Conservation (phyloP, 2,797 vertebrate genomes). For the Eulemur mongoz region DNA sequence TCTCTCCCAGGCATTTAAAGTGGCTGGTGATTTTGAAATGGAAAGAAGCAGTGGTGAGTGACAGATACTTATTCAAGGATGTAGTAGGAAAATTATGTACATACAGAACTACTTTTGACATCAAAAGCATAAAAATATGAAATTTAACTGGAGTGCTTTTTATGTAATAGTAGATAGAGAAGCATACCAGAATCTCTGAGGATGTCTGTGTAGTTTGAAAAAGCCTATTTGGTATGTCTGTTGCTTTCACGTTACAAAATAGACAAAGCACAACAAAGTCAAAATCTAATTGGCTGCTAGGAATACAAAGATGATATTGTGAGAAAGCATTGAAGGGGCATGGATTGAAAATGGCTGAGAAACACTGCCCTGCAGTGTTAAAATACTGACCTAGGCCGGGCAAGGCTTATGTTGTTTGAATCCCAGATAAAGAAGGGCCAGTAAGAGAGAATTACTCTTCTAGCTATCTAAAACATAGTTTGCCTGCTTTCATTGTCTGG, state of each 20-base stretch:
- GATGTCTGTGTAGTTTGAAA: background rate
- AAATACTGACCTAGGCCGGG: conserved; percentile 14
- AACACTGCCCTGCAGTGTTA: background rate
- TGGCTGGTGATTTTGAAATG: conserved; percentile 28
- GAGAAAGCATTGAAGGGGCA: background rate
- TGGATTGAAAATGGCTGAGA: conserved; percentile 39
- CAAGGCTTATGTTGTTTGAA: conserved; percentile 44
- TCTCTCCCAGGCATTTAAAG: background rate
- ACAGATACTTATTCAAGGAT: conserved; percentile 24
- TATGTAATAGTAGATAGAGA: background rate
- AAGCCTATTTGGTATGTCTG: background rate
- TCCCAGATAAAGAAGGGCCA: background rate
- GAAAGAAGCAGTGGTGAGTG: conserved; percentile 40
- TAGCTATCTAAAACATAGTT: conserved; percentile 30
- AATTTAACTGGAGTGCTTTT: conserved; percentile 27
- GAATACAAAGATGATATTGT: background rate
- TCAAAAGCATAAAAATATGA: conserved; percentile 37
- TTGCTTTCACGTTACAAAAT: conserved; percentile 27
- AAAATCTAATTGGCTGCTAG: background rate
- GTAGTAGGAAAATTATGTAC: conserved; percentile 16
- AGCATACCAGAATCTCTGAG: background rate
- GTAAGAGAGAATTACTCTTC: conserved; percentile 27
- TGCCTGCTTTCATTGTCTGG: conserved; percentile 25
- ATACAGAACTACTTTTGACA: background rate
- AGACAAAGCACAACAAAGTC: background rate